Conservation (phyloP, 2,888 invertebrate species). For the Brachyopa scutellaris region DNA sequence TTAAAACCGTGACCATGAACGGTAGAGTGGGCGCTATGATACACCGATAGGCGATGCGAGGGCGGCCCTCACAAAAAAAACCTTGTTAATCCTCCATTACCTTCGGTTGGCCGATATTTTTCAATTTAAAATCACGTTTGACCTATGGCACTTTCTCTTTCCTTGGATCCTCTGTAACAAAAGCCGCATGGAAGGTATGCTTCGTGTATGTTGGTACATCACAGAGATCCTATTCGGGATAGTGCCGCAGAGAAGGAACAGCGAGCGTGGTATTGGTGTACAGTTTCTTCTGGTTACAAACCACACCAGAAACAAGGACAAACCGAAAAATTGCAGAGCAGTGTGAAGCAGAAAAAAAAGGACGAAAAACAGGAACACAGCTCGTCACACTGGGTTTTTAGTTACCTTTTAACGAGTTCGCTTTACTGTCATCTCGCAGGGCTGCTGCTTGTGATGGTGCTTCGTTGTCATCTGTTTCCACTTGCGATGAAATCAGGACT, state of each 20-base stretch:
- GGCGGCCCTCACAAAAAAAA: not conserved
- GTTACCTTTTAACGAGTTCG: conserved; percentile 72
- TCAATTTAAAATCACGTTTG: conserved; percentile 72
- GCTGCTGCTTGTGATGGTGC: conserved; percentile 17
- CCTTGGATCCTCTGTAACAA: conserved; percentile 47
- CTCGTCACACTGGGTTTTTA: conserved; percentile 63
- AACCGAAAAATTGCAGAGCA: conserved; percentile 59
- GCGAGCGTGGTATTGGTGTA: conserved; percentile 36
- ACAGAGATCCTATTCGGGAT: conserved; percentile 29
- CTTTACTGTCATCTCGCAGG: conserved; percentile 58
- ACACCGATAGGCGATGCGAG: not conserved
- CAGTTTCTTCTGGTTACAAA: conserved; percentile 69
- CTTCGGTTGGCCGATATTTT: conserved; percentile 71
- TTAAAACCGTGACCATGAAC: conserved; percentile 69
- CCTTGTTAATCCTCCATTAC: conserved; percentile 67
- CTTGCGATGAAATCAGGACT: conserved; percentile 56
- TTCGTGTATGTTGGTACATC: not conserved
- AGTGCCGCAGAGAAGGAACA: conserved; percentile 49
- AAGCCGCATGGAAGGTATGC: conserved; percentile 19
- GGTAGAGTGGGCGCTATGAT: not conserved
- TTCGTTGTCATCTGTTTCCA: conserved; percentile 14
- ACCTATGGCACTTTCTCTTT: conserved; percentile 71
- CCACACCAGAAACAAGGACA: conserved; percentile 66
- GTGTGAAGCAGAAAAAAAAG: conserved; percentile 6
- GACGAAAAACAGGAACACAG: conserved; percentile 35